A percentile compares a stretch with the other conserved stretches of the same genome.
These are phyloP conservation scores for Atrichornis clamosus DNA, from an alignment of 2,113 vertebrate species.

Conservation along the genomic window DNA sequence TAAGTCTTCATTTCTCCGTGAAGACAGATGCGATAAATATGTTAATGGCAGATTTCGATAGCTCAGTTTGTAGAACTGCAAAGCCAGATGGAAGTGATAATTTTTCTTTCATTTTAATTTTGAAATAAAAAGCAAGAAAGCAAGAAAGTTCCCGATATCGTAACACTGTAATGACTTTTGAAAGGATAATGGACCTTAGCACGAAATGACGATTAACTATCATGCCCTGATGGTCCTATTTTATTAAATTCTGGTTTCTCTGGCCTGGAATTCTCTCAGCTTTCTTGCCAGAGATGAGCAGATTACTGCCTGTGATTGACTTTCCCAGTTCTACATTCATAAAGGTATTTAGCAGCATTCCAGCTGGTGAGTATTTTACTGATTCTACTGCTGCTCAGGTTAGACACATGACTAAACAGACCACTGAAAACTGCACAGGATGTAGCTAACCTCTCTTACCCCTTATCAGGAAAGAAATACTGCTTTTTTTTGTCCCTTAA, in stretches of 20 bases:
- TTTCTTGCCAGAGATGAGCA: not conserved
- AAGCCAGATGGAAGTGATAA: slow-evolving; percentile 52
- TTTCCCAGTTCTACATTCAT: not conserved
- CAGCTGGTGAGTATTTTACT: not conserved
- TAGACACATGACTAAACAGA: not conserved
- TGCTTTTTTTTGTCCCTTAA: not conserved
- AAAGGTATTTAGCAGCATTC: not conserved
- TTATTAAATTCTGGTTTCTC: slow-evolving; percentile 3
- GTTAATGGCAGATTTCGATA: slow-evolving; percentile 47
- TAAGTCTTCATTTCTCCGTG: slow-evolving; percentile 52
- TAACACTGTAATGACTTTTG: slow-evolving; percentile 29
- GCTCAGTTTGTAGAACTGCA: slow-evolving; percentile 30
- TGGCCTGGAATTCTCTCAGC: not conserved
- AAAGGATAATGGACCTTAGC: slow-evolving; percentile 45
- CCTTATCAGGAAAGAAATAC: not conserved
- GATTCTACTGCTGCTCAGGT: not conserved
- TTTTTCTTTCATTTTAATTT: slow-evolving; percentile 56
- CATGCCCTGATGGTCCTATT: not conserved
- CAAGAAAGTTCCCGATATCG: not conserved
- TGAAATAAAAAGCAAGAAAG: slow-evolving; percentile 51
- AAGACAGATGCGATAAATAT: slow-evolving; percentile 49
- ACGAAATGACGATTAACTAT: not conserved
- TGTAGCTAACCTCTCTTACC: not conserved
- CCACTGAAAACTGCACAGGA: not conserved
- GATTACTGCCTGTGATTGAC: not conserved